A percentile compares a stretch with the other conserved stretches of the same genome.
phyloP scores from a whole-genome alignment of 2,113 vertebrate genomes.

The Sturnus vulgaris region DNA sequence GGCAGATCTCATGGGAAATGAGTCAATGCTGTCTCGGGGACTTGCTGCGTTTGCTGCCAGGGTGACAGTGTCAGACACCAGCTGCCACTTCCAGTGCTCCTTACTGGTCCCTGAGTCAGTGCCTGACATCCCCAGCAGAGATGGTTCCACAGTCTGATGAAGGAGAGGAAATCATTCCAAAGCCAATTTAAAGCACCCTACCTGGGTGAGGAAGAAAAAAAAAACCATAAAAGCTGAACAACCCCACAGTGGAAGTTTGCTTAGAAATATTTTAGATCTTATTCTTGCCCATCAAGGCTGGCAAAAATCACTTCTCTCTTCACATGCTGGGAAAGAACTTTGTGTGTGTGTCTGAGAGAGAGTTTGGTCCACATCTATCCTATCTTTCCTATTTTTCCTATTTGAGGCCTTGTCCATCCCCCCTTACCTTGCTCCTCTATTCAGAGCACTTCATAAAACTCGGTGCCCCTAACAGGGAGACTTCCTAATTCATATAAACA shows the following conservation, averaged over 20 bases:
- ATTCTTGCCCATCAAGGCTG: neutral
- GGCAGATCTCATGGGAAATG: neutral
- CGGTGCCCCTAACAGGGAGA: neutral
- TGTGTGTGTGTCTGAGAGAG: neutral
- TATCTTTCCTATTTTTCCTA: neutral
- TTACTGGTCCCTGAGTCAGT: neutral
- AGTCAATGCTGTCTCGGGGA: neutral
- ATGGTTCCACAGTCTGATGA: neutral
- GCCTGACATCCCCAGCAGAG: neutral
- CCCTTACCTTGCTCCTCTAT: neutral
- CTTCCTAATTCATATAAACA: neutral
- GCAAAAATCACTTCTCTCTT: neutral
- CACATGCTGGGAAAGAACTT: neutral
- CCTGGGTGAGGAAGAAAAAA: neutral
- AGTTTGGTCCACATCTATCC: neutral
- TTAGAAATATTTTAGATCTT: neutral
- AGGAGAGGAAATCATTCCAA: neutral
- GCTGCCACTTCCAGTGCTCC: neutral
- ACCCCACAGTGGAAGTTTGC: neutral
- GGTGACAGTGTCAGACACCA: slow-evolving; percentile 14
- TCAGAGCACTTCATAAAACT: neutral
- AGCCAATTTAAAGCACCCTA: neutral
- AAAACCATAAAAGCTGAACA: neutral
- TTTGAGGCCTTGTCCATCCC: neutral
- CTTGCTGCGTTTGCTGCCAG: neutral